Evolutionary conservation across 1,140 invertebrate species (phyloP).

Genomic region (Brachionus plicatilis): DNA sequence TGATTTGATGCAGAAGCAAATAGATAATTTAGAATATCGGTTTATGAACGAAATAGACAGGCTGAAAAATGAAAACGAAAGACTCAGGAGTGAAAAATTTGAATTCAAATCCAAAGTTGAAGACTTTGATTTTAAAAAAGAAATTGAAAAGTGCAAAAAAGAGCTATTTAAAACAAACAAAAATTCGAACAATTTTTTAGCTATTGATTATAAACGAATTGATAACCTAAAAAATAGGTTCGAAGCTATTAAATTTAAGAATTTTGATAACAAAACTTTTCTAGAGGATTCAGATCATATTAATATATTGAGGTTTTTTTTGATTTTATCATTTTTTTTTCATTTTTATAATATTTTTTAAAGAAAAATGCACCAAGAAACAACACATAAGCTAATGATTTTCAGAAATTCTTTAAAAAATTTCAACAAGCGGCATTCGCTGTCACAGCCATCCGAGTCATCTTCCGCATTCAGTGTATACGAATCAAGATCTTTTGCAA

Average conservation of each 20-base stretch:
- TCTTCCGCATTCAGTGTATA: neutral
- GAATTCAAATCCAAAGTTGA: neutral
- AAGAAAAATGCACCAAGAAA: conserved; percentile 38
- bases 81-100: neutral
- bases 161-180: neutral
- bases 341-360: too few species aligned
- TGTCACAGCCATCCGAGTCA: neutral
- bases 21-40: neutral
- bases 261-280: neutral
- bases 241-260: conserved; percentile 1
- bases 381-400: conserved; percentile 30
- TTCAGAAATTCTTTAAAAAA: conserved; percentile 33
- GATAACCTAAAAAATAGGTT: conserved; percentile 16
- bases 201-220: conserved; percentile 28
- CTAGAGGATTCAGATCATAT: neutral
- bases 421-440: neutral
- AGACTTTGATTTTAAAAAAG: conserved; percentile 3
- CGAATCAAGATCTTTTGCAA: neutral
- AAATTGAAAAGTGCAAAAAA: conserved; percentile 28
- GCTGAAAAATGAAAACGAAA: neutral
- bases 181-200: neutral
- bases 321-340: neutral
- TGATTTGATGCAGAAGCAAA: conserved; percentile 24
- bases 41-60: neutral
- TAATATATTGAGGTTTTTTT: neutral